These are phyloP conservation scores for Pseudoips prasinana DNA, from an alignment of 2,888 invertebrate genomes.

Conservation along the genomic window DNA sequence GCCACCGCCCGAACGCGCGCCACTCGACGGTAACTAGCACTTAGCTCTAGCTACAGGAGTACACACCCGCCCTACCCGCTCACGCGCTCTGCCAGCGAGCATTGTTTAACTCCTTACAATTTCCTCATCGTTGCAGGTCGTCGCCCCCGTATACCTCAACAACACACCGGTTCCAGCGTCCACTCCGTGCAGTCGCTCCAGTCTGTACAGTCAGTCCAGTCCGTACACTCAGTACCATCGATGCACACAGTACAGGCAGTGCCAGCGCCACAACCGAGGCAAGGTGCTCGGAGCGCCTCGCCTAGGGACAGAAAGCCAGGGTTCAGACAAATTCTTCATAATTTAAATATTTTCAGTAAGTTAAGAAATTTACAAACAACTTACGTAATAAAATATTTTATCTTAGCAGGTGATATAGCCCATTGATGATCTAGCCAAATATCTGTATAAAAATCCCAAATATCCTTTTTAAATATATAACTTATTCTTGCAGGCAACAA, in stretches of 20 bases:
- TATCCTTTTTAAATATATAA: no score
- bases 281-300: conserved; percentile 54
- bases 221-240: conserved; percentile 34
- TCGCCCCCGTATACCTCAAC: conserved; percentile 63
- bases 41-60: no score
- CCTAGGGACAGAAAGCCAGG: conserved; percentile 64
- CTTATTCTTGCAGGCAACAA: conserved; percentile 66
- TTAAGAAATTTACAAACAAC: conserved; percentile 12
- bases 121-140: conserved; percentile 48
- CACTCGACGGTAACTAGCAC: no score
- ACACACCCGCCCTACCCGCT: no score
- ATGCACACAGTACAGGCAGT: conserved; percentile 29
- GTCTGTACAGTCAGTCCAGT: conserved; percentile 39
- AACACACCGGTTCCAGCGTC: conserved; percentile 72
- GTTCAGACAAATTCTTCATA: conserved; percentile 89
- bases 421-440: no score
- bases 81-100: no score
- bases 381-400: no score
- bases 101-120: no score
- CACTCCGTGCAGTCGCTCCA: conserved; percentile 57
- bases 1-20: no score
- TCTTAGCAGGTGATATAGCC: no score
- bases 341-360: conserved; percentile 90
- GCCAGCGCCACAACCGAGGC: conserved; percentile 1
- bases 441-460: no score